Conservation (phyloP, 2,797 vertebrate species). For the Schizothorax lantsangensis region DNA sequence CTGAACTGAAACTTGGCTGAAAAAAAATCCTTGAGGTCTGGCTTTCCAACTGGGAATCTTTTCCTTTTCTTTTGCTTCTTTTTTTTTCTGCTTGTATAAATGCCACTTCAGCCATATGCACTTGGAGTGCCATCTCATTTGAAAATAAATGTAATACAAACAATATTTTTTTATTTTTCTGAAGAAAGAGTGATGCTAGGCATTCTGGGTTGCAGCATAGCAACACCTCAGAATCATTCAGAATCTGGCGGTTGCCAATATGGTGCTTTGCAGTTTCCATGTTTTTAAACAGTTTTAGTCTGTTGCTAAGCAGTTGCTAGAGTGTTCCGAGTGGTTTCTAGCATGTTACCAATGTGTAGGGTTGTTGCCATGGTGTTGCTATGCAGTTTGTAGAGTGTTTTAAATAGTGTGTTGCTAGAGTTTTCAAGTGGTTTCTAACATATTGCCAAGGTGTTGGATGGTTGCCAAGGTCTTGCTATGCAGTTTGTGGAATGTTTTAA, state of each 20-base stretch:
- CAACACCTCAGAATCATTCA: background rate
- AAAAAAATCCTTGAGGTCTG: background rate
- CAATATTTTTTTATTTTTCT: background rate
- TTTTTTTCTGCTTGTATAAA: background rate
- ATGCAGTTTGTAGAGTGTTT: background rate
- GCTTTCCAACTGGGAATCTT: background rate
- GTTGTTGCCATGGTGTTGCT: background rate
- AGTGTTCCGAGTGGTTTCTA: background rate
- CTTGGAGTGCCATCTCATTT: background rate
- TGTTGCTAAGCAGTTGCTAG: too few relatives aligned
- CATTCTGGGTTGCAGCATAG: background rate
- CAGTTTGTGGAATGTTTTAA: too few relatives aligned
- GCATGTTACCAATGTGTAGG: background rate
- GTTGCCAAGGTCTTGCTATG: too few relatives aligned
- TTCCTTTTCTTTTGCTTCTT: background rate
- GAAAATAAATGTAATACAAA: background rate
- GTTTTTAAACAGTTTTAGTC: too few relatives aligned
- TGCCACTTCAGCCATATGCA: background rate
- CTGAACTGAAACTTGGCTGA: constrained; percentile 8
- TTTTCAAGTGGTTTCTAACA: too few relatives aligned
- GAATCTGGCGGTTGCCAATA: background rate
- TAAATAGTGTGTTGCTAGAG: background rate
- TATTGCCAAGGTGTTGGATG: too few relatives aligned
- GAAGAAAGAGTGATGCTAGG: background rate
- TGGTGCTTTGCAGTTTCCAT: too few relatives aligned